Conservation (phyloP, 2,888 invertebrate species). For the Drosophila colorata region DNA sequence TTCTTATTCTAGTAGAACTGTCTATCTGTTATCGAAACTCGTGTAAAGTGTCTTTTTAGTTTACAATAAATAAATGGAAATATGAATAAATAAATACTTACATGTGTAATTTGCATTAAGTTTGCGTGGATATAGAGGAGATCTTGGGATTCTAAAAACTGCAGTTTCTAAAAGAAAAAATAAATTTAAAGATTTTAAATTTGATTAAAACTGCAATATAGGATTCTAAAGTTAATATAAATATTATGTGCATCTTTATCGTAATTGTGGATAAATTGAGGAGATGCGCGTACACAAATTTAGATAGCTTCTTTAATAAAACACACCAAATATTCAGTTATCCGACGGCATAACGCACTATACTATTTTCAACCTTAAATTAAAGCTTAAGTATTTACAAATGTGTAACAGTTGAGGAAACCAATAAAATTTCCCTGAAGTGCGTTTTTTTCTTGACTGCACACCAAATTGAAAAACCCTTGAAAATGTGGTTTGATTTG, state of each 20-base stretch:
- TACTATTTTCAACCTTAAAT: not conserved
- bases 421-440: slow-evolving; percentile 31
- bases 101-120: slow-evolving; percentile 69
- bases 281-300: too few relatives aligned
- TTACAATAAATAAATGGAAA: not conserved
- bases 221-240: too few relatives aligned
- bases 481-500: slow-evolving; percentile 34
- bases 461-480: slow-evolving; percentile 56
- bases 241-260: too few relatives aligned
- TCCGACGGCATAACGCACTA: not conserved
- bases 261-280: too few relatives aligned
- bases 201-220: not conserved
- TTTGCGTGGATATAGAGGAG: slow-evolving; percentile 42
- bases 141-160: slow-evolving; percentile 51
- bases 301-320: not conserved
- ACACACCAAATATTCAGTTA: not conserved
- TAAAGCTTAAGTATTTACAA: slow-evolving; percentile 6
- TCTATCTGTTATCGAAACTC: too few relatives aligned
- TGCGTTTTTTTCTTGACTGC: slow-evolving; percentile 24
- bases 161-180: slow-evolving; percentile 34
- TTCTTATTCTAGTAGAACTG: too few relatives aligned
- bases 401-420: slow-evolving; percentile 13
- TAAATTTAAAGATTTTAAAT: not conserved
- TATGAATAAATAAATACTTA: slow-evolving; percentile 40
- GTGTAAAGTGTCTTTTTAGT: not conserved